Evolutionary conservation across 1,140 invertebrate genomes (phyloP), one percentile per base, ranked within the genome.

Genomic region (Trachelipus rathkii): DNA sequence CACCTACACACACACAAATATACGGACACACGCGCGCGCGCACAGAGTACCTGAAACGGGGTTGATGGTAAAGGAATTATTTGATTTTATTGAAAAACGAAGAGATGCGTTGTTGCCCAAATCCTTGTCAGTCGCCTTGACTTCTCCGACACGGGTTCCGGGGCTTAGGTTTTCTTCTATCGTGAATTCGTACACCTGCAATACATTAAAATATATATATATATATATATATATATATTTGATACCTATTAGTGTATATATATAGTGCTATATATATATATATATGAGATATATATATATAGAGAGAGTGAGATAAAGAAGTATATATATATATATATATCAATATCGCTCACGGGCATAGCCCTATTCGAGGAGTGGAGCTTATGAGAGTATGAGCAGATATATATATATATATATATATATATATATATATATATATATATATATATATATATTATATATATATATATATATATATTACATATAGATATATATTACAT

Each of bases 161-260:
- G 91, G 87, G 0, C 90, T 88, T 74, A 91, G 86, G 86, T 98
- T 98, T 85, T 99, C 97, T 82, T 92, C 90, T 6, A 97, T 89
- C 66, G 87, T 86, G 83, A 97, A 97, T 45, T 90, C 88, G 85
- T 95, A 97, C 13, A 88, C 86, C 0, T 90, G 86, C 74, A 88
- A 88, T 21, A 75, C 44, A 74, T 11, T 1, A 21, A 73, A 60
- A 15, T 60, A 15, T 60, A 60, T 60, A 15, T 60, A 19, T 60
- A 60, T 60, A 60, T 60, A 60, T 60, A 15, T 60, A 15, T 15
- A 15, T 60, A 60, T 60, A 60, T 60, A 60, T 60, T n/a, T n/a
- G n/a, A 60, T 60, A 60, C 8, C 2, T 60, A 60, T 60, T 4
- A 4, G 8, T 60, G 8, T 60, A 60, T 60, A 60, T 60, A 60